Conservation (phyloP, 2,113 vertebrate genomes). For the Callorhinus ursinus region DNA sequence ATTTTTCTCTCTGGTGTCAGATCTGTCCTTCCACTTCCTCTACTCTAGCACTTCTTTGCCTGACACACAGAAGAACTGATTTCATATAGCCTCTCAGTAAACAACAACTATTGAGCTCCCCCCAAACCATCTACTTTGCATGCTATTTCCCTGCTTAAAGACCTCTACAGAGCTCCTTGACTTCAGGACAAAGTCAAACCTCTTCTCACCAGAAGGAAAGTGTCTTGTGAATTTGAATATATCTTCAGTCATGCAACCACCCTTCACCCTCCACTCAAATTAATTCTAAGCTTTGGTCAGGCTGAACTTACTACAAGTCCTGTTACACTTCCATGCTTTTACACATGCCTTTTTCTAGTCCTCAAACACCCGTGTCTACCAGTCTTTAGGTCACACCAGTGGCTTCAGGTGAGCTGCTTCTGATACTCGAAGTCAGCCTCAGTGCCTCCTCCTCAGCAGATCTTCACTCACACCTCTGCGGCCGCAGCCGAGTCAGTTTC, state of each 20-base stretch:
- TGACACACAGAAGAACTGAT: not conserved
- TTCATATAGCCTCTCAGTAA: not conserved
- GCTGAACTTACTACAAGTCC: not conserved
- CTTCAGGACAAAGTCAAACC: not conserved
- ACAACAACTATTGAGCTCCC: not conserved
- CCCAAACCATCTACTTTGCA: not conserved
- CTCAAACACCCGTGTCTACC: not conserved
- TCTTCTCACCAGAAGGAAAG: not conserved
- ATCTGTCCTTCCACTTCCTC: not conserved
- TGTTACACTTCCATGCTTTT: not conserved
- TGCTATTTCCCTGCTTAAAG: not conserved
- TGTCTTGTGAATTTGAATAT: not conserved
- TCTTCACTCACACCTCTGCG: not conserved
- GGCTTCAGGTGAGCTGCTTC: not conserved
- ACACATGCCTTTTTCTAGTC: not conserved
- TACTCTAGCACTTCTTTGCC: not conserved
- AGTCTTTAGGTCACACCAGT: not conserved
- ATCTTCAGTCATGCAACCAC: not conserved
- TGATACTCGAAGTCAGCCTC: not conserved
- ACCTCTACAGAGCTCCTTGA: not conserved
- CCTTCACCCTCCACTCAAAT: not conserved
- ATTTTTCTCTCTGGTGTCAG: not conserved
- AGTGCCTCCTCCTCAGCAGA: not conserved
- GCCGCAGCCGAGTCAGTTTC: not conserved
- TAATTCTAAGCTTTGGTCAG: not conserved